These are phyloP conservation scores for Microchirus variegatus DNA, from an alignment of 2,797 vertebrate species.

Conservation along the genomic window DNA sequence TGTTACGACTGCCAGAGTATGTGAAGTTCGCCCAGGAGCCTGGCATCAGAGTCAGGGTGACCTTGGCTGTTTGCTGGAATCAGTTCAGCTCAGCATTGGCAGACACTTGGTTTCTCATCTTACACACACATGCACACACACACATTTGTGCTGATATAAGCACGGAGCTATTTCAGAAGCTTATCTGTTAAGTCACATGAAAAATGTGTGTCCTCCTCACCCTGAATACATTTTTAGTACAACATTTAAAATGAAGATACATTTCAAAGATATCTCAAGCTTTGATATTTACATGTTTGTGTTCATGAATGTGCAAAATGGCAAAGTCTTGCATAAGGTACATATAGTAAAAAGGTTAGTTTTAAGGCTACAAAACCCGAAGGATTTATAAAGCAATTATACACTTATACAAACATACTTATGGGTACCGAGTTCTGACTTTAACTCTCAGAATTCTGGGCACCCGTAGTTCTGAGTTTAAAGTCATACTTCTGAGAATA, in stretches of 20 bases:
- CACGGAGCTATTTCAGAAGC: constrained; percentile 49
- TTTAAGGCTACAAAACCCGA: too few species aligned
- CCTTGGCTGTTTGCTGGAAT: constrained; percentile 49
- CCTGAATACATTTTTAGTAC: constrained; percentile 24
- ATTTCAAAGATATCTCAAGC: neutral
- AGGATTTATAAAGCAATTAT: too few species aligned
- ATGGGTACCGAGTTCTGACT: too few species aligned
- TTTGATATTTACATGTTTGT: neutral
- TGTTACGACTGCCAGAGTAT: constrained; percentile 25
- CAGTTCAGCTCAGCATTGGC: constrained; percentile 32
- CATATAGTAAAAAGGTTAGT: too few species aligned
- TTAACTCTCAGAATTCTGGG: too few species aligned
- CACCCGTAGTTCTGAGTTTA: too few species aligned
- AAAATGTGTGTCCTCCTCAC: constrained; percentile 19
- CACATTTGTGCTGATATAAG: constrained; percentile 33
- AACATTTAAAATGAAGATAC: neutral
- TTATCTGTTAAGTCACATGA: constrained; percentile 48
- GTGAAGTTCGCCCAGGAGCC: constrained; percentile 16
- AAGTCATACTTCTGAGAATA: too few species aligned
- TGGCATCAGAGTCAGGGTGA: constrained; percentile 41
- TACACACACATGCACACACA: constrained; percentile 48
- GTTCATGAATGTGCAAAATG: too few species aligned
- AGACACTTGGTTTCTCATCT: constrained; percentile 31
- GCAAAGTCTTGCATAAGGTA: too few species aligned
- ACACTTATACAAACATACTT: too few species aligned